A percentile compares a stretch with the other conserved stretches of the same genome.
phyloP scores from a whole-genome alignment of 2,113 vertebrate genomes.

The Lampris incognitus region DNA sequence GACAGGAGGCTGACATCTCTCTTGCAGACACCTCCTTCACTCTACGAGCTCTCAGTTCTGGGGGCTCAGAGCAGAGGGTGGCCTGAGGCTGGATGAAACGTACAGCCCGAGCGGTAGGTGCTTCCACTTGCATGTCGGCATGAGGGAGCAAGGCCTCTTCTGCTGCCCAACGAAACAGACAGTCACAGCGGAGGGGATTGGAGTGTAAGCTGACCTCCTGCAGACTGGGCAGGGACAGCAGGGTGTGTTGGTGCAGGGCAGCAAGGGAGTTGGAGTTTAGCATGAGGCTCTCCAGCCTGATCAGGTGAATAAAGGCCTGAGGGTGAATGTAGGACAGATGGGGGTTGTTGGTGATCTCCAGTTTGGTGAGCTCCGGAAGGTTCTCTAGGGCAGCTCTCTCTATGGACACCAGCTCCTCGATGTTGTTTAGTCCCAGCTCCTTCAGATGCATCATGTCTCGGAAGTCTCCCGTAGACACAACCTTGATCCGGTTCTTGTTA shows the following conservation, averaged over 20 bases:
- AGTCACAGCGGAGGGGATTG: conserved; percentile 97
- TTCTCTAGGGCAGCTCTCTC: conserved; percentile 90
- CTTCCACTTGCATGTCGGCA: conserved; percentile 45
- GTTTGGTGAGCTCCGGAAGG: conserved; percentile 94
- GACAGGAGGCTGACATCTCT: conserved; percentile 91
- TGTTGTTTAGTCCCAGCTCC: conserved; percentile 94
- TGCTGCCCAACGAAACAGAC: conserved; percentile 94
- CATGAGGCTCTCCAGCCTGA: conserved; percentile 95
- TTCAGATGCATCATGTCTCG: conserved; percentile 91
- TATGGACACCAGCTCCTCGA: conserved; percentile 93
- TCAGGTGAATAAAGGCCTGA: conserved; percentile 89
- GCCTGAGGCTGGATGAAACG: conserved; percentile 96
- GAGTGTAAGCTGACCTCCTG: conserved; percentile 96
- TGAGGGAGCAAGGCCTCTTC: conserved; percentile 68
- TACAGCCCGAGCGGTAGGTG: conserved; percentile 75
- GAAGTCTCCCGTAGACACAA: conserved; percentile 90
- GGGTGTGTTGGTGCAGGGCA: conserved; percentile 90
- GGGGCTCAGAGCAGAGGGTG: conserved; percentile 92
- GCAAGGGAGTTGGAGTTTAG: conserved; percentile 97
- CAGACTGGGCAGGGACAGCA: conserved; percentile 91
- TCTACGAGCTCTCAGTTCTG: conserved; percentile 87
- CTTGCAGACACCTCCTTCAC: conserved; percentile 90
- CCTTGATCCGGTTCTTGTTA: conserved; percentile 91
- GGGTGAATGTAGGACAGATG: conserved; percentile 95
- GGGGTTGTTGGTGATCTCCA: conserved; percentile 97